Evolutionary conservation across 2,797 vertebrate species (phyloP), one percentile per base, ranked within the genome.

Genomic region (Rhodeus uyekii): DNA sequence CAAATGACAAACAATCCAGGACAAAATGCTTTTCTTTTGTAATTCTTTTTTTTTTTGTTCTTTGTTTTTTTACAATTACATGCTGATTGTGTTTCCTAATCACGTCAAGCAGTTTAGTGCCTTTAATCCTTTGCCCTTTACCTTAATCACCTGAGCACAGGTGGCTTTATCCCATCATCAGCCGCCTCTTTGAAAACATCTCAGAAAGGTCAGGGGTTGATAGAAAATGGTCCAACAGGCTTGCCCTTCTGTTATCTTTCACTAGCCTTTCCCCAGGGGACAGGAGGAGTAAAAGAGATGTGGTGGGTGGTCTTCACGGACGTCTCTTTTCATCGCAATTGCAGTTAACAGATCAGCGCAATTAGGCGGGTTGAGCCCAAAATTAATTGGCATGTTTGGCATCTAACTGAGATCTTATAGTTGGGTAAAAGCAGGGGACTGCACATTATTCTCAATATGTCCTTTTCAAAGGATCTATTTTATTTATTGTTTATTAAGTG

Each of bases 121-220:
- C 68, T 76, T 75, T 76, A 85, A 53, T 84, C 69, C 65, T 16
- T 58, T 86, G 83, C 85, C 86, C 75, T 86, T 88, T 87, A 74
- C 55, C 68, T 69, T 88, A 86, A 87, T 88, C 76, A 83, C 72
- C 80, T 84, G 71, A 79, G 60, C 67, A 76, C 80, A 85, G 78
- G 81, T 84, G 83, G 69, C 39, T 79, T 76, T 68, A 84, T 7
- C 36, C 78, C 36, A 68, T 81, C 80, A 83, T 68, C 82, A 63
- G 58, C 55, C 18, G 58, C 55, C 18, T 74, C 78, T 89, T 89
- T 88, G 81, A 88, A 88, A 80, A 78, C 48, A 73, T 76, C 68
- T 60, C 71, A 76, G 78, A 88, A 88, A 87, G 87, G 88, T 87
- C 80, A 87, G 67, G 50, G 69, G 53, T 80, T 83, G 78, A 65